phyloP scores from a whole-genome alignment of 23 tunicate genomes.

The Trididemnum nubilum region DNA sequence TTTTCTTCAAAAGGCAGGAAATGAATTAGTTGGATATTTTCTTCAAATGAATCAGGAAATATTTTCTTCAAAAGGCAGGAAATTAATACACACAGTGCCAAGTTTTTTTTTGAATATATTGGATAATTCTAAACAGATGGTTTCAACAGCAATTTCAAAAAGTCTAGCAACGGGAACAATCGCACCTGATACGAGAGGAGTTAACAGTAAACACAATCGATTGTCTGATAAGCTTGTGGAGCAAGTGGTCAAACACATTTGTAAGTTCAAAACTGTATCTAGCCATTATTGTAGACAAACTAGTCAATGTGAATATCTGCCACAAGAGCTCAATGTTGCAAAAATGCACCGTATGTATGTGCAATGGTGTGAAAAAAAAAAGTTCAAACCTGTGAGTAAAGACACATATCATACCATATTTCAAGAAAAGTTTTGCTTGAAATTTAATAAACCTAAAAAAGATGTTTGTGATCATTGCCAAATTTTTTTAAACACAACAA shows the following conservation, averaged over 20 bases:
- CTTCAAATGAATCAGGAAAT: too few species aligned
- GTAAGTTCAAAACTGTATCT: not conserved
- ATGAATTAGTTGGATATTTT: not conserved
- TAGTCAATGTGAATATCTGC: not conserved
- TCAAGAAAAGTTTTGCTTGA: not conserved
- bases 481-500: not conserved
- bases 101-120: not conserved
- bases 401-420: not conserved
- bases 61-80: too few species aligned
- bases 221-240: not conserved
- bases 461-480: not conserved
- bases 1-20: not conserved
- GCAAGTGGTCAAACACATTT: not conserved
- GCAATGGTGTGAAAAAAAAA: not conserved
- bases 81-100: too few species aligned
- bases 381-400: not conserved
- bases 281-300: not conserved
- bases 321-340: not conserved
- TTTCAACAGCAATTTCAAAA: not conserved
- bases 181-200: not conserved
- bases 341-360: not conserved
- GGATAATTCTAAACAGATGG: not conserved
- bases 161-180: not conserved
- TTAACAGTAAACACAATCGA: not conserved
- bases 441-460: not conserved